phyloP scores from a whole-genome alignment of 2,113 vertebrate species.

The Rynchops niger region DNA sequence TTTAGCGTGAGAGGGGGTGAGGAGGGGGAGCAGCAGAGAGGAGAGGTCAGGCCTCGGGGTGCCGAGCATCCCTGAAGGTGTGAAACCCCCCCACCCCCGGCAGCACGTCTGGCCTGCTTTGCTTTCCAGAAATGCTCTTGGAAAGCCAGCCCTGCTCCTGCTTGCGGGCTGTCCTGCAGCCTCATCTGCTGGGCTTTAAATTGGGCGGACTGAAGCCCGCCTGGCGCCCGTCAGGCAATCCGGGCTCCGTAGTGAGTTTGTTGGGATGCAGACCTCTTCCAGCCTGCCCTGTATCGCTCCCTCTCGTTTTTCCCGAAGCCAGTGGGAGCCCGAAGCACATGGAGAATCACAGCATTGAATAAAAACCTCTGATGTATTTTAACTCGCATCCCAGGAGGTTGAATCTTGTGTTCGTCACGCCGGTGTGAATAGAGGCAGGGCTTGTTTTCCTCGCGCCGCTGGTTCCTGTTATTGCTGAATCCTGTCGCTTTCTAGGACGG shows the following conservation, averaged over 20 bases:
- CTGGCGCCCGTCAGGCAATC: background rate
- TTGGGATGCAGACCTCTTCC: background rate
- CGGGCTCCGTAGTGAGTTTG: background rate
- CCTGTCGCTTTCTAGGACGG: background rate
- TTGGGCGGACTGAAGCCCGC: rapidly evolving
- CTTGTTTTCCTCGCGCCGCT: background rate
- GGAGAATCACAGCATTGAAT: background rate
- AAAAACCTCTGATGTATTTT: background rate
- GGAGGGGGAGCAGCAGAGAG: background rate
- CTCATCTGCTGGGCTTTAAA: background rate
- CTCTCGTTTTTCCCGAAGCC: rapidly evolving
- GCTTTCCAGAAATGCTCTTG: background rate
- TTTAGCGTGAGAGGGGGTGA: background rate
- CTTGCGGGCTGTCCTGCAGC: background rate
- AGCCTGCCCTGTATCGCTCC: background rate
- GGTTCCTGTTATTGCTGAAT: rapidly evolving
- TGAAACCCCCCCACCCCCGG: rapidly evolving
- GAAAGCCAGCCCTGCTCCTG: background rate
- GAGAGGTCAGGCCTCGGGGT: background rate
- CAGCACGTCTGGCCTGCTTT: background rate
- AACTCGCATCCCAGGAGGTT: background rate
- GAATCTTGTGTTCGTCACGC: background rate
- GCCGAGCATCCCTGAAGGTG: background rate
- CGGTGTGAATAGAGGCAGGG: background rate
- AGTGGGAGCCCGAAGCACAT: background rate